Percentiles rank a stretch among this genome's conserved stretches.
Evolutionary conservation across 2,113 vertebrate genomes (phyloP).

Genomic region (Hydropotes inermis): DNA sequence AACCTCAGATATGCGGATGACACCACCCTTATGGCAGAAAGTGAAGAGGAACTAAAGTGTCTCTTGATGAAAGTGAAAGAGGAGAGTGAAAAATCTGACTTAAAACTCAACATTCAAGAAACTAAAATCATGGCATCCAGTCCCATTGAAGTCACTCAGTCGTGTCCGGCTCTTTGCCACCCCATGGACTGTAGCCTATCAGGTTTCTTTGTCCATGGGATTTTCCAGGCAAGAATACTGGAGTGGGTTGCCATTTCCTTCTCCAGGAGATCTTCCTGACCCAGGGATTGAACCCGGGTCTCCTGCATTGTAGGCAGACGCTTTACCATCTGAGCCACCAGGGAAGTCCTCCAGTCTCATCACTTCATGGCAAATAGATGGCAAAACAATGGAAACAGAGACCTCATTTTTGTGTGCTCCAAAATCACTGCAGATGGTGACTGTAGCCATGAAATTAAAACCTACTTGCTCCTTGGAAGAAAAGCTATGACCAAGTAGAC

Average conservation of each 20-base stretch:
- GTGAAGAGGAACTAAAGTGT: not conserved
- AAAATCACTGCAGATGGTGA: not conserved
- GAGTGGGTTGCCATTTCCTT: too few relatives aligned
- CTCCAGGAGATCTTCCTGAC: too few relatives aligned
- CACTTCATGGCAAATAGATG: not conserved
- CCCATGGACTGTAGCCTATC: too few relatives aligned
- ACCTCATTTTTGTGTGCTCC: not conserved
- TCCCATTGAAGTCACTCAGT: not conserved
- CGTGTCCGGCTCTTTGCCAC: too few relatives aligned
- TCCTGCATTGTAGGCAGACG: too few relatives aligned
- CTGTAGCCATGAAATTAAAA: not conserved
- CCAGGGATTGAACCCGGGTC: too few relatives aligned
- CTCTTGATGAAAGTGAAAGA: not conserved
- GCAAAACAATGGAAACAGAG: not conserved
- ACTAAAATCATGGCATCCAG: not conserved
- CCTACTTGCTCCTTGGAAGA: not conserved
- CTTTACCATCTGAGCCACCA: too few relatives aligned
- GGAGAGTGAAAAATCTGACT: not conserved
- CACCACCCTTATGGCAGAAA: not conserved
- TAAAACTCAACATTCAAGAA: not conserved
- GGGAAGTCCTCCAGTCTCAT: not conserved
- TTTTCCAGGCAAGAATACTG: too few relatives aligned
- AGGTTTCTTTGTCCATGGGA: too few relatives aligned
- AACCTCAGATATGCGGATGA: not conserved
- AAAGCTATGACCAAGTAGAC: not conserved